A percentile compares a stretch with the other conserved stretches of the same genome.
phyloP scores from a whole-genome alignment of 2,113 vertebrate species.

The Thunnus maccoyii region DNA sequence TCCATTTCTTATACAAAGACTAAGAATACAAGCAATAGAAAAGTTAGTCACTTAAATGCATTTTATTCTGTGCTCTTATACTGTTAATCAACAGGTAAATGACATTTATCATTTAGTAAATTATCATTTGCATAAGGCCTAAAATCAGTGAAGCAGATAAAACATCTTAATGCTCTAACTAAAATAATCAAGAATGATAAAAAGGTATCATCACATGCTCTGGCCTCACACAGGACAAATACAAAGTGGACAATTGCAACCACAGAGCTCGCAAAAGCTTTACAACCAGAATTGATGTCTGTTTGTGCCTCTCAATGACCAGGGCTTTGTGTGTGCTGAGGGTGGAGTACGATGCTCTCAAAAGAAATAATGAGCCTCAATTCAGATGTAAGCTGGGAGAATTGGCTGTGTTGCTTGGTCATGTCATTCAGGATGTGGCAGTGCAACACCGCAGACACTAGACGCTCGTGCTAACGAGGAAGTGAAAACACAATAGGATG shows the following conservation, averaged over 20 bases:
- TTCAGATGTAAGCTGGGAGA: constrained; percentile 50
- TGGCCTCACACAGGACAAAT: constrained; percentile 62
- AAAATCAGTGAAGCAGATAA: constrained; percentile 67
- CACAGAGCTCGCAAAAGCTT: constrained; percentile 71
- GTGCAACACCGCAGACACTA: constrained; percentile 45
- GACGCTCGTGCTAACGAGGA: constrained; percentile 42
- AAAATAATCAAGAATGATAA: constrained; percentile 43
- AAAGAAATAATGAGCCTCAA: constrained; percentile 58
- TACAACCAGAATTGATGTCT: constrained; percentile 70
- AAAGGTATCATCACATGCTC: constrained; percentile 71
- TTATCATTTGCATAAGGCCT: constrained; percentile 72
- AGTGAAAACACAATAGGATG: constrained; percentile 62
- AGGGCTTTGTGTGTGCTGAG: constrained; percentile 53
- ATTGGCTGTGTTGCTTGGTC: constrained; percentile 21
- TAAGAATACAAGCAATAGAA: constrained; percentile 43
- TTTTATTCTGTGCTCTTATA: constrained; percentile 82
- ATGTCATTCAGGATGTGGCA: constrained; percentile 59
- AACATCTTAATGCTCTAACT: constrained; percentile 51
- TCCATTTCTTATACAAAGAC: constrained; percentile 6
- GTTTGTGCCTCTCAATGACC: constrained; percentile 61
- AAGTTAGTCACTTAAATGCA: constrained; percentile 71
- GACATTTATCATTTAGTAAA: constrained; percentile 71
- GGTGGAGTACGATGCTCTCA: constrained; percentile 35
- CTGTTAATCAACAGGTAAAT: constrained; percentile 70
- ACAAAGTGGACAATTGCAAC: constrained; percentile 60